These are phyloP conservation scores for Drosophila neotestacea DNA, from an alignment of 2,888 invertebrate genomes.

Conservation along the genomic window DNA sequence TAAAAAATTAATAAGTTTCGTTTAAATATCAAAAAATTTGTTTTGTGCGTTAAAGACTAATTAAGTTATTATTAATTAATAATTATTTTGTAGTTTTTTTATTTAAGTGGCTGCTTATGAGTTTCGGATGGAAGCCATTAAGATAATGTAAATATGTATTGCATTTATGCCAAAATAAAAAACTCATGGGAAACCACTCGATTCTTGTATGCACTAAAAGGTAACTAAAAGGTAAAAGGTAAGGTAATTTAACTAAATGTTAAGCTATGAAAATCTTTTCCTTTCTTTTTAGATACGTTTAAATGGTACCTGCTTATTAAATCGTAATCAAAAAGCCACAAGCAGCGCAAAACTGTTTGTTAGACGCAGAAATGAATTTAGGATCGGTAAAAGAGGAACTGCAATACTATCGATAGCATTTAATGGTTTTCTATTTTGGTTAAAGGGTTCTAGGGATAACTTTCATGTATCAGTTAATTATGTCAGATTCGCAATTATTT, in stretches of 20 bases:
- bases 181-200: constrained; percentile 72
- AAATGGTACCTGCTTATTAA: not conserved
- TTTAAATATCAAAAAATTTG: constrained; percentile 67
- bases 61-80: constrained; percentile 57
- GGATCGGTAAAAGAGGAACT: constrained; percentile 3
- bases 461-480: too few relatives aligned
- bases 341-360: constrained; percentile 68
- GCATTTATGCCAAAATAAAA: constrained; percentile 38
- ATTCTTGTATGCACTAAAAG: constrained; percentile 56
- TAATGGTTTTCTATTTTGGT: too few relatives aligned
- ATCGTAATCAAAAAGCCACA: constrained; percentile 23
- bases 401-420: not conserved
- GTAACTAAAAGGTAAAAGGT: too few relatives aligned
- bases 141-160: constrained; percentile 38
- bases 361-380: constrained; percentile 67
- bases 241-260: constrained; percentile 54
- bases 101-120: constrained; percentile 62
- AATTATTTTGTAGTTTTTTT: constrained; percentile 17
- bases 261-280: constrained; percentile 69
- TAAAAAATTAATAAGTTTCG: constrained; percentile 67
- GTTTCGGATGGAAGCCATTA: constrained; percentile 60
- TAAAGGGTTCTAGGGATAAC: too few relatives aligned
- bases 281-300: constrained; percentile 44
- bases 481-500: too few relatives aligned
- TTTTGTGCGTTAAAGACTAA: constrained; percentile 52